Evolutionary conservation across 2,113 vertebrate genomes (phyloP).

Genomic region (Neolamprologus sp.): DNA sequence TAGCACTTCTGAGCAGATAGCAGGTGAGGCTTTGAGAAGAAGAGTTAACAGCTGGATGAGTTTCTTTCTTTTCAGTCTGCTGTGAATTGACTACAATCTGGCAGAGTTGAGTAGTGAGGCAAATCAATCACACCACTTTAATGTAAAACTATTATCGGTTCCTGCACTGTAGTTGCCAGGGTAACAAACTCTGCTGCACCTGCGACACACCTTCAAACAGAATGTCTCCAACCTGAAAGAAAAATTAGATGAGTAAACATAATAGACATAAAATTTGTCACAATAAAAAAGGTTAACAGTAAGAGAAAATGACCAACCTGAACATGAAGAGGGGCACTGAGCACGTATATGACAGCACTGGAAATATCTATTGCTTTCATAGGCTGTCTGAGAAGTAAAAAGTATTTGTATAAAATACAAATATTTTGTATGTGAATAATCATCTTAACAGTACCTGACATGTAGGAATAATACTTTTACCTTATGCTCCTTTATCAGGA

Average conservation of each 20-base stretch:
- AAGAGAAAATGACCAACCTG: background rate
- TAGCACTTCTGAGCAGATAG: background rate
- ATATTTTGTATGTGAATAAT: background rate
- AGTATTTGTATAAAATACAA: background rate
- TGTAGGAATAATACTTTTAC: background rate
- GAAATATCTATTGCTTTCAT: background rate
- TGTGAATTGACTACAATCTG: background rate
- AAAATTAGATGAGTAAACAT: background rate
- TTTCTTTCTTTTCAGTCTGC: background rate
- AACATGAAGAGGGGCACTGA: background rate
- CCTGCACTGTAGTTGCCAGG: background rate
- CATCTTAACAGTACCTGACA: background rate
- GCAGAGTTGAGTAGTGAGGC: background rate
- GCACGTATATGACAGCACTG: background rate
- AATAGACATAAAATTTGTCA: background rate
- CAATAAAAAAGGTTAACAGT: background rate
- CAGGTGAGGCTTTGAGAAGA: background rate
- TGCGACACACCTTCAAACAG: constrained; percentile 81
- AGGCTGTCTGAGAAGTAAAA: background rate
- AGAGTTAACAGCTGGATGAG: background rate
- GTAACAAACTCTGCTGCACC: background rate
- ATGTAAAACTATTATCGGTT: background rate
- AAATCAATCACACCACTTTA: background rate
- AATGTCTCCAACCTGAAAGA: constrained; percentile 81
- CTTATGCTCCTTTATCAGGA: background rate